Evolutionary conservation across 92 coral and sea anemone genomes (phyloP).

Genomic region (Pocillopora meandrina): DNA sequence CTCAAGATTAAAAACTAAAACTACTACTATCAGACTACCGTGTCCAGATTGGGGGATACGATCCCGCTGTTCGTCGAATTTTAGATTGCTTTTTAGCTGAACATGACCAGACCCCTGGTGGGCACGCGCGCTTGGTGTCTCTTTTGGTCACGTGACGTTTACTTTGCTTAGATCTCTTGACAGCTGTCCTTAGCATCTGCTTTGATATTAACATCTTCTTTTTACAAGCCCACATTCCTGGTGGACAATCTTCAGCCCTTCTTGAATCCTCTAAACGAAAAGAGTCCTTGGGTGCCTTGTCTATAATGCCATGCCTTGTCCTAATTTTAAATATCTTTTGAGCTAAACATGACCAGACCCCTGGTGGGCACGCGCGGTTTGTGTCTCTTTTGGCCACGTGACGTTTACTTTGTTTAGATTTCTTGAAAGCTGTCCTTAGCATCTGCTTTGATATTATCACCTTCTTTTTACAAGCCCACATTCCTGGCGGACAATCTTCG

Average conservation of each 20-base stretch:
- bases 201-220: neutral
- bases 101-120: slow-evolving; percentile 31
- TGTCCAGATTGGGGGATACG: too few relatives aligned
- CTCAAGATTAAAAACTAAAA: neutral
- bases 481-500: neutral
- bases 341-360: slow-evolving; percentile 19
- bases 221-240: neutral
- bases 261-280: neutral
- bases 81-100: neutral
- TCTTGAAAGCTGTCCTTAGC: neutral
- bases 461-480: slow-evolving; percentile 1
- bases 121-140: neutral
- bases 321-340: neutral
- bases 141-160: neutral
- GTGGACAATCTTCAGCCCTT: neutral
- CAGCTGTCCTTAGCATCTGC: neutral
- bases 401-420: neutral
- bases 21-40: neutral
- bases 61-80: neutral
- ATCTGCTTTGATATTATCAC: neutral
- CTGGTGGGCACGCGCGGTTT: neutral
- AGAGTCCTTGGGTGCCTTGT: neutral
- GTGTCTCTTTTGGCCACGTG: neutral
- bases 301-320: neutral
- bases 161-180: neutral